Evolutionary conservation across 2,797 vertebrate species (phyloP), one percentile per base, ranked within the genome.

Genomic region (Heterohyrax brucei): DNA sequence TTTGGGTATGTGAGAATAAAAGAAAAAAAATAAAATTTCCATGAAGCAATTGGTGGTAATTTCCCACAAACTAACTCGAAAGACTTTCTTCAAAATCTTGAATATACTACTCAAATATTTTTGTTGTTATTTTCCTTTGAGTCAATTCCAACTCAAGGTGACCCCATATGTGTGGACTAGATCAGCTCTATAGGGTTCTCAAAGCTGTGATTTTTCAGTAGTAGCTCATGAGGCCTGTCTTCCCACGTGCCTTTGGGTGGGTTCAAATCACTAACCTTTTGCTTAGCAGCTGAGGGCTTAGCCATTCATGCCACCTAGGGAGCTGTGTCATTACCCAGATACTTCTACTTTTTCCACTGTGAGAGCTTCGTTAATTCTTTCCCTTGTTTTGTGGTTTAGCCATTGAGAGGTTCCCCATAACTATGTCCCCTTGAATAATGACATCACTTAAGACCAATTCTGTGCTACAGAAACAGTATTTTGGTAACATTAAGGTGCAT

Each of bases 81-180:
- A 77, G 30, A 26, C 3, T 56, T 95, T 95, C 39, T 92, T 70
- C 30, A 87, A 77, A 12, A 44, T 59, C 44, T 89, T 92, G 53
- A 39, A 39, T 82, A 53, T 2, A 59, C 59, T 86, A 85, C 21
- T 26, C 64, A 68, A 79, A 70, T 78, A 33, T 19, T 66, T 33
- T 72, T 33, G 68, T 72, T 72, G 24, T 18, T 39, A 33, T 16
- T 7, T 33, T n/a, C 33, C 16, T 70, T 70, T 10, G 5, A 70
- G 66, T 70, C 66, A 33, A 16, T 70, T n/a, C 66, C 13, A 8
- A 16, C 66, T 68, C 28, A 68, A n/a, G 66, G 14, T 8, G 66
- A n/a, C 12, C 66, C 10, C 66, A 16, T 5, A n/a, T 68, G 66
- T 68, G 66, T 14, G n/a, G 66, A 68, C 14, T 68, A n/a, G 66